Evolutionary conservation across 2,888 invertebrate species (phyloP), one percentile per base, ranked within the genome.

Genomic region (Drosophila anomalata): DNA sequence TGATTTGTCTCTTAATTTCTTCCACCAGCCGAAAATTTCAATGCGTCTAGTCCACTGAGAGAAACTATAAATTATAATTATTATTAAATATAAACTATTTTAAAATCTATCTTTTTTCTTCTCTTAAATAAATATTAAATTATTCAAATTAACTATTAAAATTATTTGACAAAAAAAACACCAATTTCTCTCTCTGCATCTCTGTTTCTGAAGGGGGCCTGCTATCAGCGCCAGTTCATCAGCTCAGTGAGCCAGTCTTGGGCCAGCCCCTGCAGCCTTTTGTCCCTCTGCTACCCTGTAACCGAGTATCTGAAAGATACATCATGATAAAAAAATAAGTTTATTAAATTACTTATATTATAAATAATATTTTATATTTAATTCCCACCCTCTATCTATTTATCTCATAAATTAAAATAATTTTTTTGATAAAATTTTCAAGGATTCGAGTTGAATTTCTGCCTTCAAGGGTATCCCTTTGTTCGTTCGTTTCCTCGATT

Each of bases 1-100:
- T 83, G 83, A 79, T 74, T 79, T 77, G 80, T 83, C 83, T 83
- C 83, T 83, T 83, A 77, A 83, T 79, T 79, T 83, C 83, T 71
- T 69, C 61, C 62, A 71, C 65, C 69, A 74, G 74, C 62, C 59
- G 39, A 70, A 78, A 82, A 62, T 57, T 61, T 50, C 47, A 52
- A 7, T 39, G 52, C 31, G 57, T 14, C 22, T 24, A 0, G 3
- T 59, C 3, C 61, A 61, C 61, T 59, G 22, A 5, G 7, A 44
- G 31, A 9, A 22, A 22, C 3, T 24, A 22, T 22, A 22, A 22
- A 22, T 3, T 22, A 22, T 22, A 22, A 22, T 4, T 22, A 3
- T 20, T 50, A 29, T 29, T 8, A 29, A 8, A 0, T 44, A 22
- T 39, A 17, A 48, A 31, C 48, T 41, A 8, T 8, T 2, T 29